Base-by-base conservation (phyloP, 1,140 invertebrate genomes). In the Melanaphis sacchari region DNA sequence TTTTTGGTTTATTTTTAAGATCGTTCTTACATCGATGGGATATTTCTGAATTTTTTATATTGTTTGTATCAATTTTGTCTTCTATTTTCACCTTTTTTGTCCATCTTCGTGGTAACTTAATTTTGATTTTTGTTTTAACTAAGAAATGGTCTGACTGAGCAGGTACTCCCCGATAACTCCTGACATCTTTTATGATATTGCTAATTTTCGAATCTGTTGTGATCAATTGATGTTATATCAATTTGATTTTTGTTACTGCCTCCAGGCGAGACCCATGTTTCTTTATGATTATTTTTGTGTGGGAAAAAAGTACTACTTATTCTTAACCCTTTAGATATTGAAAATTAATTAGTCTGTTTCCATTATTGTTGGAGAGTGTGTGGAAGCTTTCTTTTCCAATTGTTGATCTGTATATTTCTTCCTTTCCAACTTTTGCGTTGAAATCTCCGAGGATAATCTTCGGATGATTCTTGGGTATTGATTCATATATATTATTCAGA, bases 371-470 rank as follows among this genome's bases (percentile, higher is more conserved):
- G 41, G 21, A 40, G 26, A 26, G 49, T 24, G n/a, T 59, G 26
- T 90, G 52, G n/a, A 90, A 52, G 52, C 52, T 90, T 90, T 59
- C 49, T 92, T 46, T 92, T 52, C 91, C 66, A 31, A 92, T 92
- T 76, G 81, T 89, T 84, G 91, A 38, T 87, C 85, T 94, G 40
- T 93, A 93, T 43, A 66, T 54, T 91, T 66, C 54, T 36, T 84
- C 82, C 36, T 93, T 91, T 84, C 66, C 94, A 66, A 94, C 38
- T 92, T 91, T 91, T 6, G 90, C 54, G 43, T 76, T 91, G 89
- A 82, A 91, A 49, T 91, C 90, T 76, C 90, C 90, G 21, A 91
- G 40, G 40, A 84, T 81, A 93, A 91, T 93, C 91, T 90, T 93
- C 94, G 85, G 85, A 36, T 88, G 85, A 31, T 15, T 89, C 22